phyloP scores from a whole-genome alignment of 1,140 invertebrate species.

The Heterodera carotae region DNA sequence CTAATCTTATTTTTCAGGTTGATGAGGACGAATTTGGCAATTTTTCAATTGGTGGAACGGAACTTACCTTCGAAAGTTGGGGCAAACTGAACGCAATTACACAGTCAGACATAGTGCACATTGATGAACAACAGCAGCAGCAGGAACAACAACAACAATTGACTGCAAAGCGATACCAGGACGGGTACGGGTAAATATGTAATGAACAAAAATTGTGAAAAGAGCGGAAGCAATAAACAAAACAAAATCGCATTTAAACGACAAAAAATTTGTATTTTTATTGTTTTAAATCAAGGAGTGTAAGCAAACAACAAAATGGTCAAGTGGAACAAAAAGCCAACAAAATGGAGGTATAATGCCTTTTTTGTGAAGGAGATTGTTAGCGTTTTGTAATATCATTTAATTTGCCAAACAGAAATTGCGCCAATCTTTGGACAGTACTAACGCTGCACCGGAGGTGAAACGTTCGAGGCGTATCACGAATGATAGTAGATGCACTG shows the following conservation, averaged over 20 bases:
- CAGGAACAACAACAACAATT: constrained; percentile 3
- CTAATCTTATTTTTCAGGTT: too few relatives aligned
- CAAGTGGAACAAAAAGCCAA: not conserved
- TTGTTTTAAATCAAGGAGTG: too few relatives aligned
- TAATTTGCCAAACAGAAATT: too few relatives aligned
- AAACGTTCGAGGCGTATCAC: not conserved
- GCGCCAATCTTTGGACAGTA: not conserved
- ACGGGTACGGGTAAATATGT: too few relatives aligned
- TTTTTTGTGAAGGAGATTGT: not conserved
- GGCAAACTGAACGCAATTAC: constrained; percentile 32
- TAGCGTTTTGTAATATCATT: too few relatives aligned
- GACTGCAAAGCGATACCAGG: not conserved
- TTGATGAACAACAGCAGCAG: constrained; percentile 14
- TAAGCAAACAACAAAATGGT: constrained; percentile 1
- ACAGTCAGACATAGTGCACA: constrained; percentile 25
- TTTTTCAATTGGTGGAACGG: constrained; percentile 23
- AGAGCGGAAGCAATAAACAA: not conserved
- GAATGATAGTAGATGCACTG: not conserved
- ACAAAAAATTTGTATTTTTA: too few relatives aligned
- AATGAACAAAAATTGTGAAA: not conserved
- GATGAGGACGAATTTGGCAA: constrained; percentile 31
- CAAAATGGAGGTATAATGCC: not conserved
- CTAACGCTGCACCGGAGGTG: not conserved
- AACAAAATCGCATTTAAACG: not conserved
- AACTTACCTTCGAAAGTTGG: constrained; percentile 27